Evolutionary conservation across 2,797 vertebrate species (phyloP).

Genomic region (Atherinosoma microstoma): DNA sequence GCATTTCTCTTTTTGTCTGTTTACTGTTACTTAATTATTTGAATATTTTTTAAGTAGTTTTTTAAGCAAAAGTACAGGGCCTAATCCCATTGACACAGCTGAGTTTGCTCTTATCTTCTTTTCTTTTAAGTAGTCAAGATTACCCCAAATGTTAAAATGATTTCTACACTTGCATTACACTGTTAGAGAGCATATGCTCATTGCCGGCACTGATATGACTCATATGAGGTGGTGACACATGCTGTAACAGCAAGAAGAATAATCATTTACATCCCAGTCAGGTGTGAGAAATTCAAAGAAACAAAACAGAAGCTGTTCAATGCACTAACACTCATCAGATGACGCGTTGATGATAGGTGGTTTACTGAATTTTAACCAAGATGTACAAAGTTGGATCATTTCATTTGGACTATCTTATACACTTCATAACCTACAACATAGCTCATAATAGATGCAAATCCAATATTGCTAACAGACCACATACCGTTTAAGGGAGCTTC

Average conservation of each 20-base stretch:
- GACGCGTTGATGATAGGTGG: not conserved
- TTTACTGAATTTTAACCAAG: not conserved
- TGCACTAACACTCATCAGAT: not conserved
- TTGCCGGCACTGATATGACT: conserved; percentile 66
- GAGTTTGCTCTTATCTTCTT: not conserved
- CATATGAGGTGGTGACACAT: conserved; percentile 53
- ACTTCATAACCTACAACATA: not conserved
- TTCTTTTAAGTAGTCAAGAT: too few relatives aligned
- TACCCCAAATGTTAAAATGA: not conserved
- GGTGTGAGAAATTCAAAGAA: not conserved
- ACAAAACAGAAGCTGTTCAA: not conserved
- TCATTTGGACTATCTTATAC: not conserved
- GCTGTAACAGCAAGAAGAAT: not conserved
- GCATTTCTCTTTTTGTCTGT: not conserved
- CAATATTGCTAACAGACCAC: conserved; percentile 11
- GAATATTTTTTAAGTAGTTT: conserved; percentile 1
- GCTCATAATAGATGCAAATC: not conserved
- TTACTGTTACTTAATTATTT: not conserved
- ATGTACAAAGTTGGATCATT: not conserved
- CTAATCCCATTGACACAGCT: not conserved
- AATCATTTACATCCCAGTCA: conserved; percentile 1
- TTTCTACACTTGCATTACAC: conserved; percentile 50
- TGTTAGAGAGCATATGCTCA: conserved; percentile 32
- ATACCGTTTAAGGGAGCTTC: not conserved
- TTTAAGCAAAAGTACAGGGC: not conserved